These are phyloP conservation scores for Ephialtes manifestator DNA, from an alignment of 2,888 invertebrate species.

Conservation along the genomic window DNA sequence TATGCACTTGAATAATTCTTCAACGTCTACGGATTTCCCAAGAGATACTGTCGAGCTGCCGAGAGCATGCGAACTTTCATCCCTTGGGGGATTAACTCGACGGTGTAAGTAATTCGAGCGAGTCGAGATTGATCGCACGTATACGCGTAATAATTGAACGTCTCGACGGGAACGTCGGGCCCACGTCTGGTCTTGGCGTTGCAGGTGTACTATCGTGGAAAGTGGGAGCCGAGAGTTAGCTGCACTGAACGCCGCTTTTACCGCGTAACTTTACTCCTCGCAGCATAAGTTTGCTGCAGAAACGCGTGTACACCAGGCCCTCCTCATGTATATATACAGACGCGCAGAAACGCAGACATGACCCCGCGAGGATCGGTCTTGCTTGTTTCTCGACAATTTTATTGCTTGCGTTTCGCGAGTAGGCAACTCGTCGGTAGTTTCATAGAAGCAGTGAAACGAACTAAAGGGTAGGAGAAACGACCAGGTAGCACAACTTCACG, in stretches of 20 bases:
- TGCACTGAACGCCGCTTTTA: slow-evolving; percentile 15
- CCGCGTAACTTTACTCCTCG: slow-evolving; percentile 24
- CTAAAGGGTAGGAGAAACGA: neutral
- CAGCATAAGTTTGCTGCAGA: neutral
- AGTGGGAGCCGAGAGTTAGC: neutral
- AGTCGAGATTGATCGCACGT: slow-evolving; percentile 75
- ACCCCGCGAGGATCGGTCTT: neutral
- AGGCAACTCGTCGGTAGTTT: neutral
- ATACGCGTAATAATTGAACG: slow-evolving; percentile 76
- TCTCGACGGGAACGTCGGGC: slow-evolving; percentile 37
- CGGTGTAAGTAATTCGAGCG: slow-evolving; percentile 77
- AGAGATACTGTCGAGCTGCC: slow-evolving; percentile 51
- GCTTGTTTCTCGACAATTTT: slow-evolving; percentile 20
- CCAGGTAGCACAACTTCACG: neutral
- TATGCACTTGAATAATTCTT: slow-evolving; percentile 74
- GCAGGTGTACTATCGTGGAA: slow-evolving; percentile 13
- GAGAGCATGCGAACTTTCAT: slow-evolving; percentile 66
- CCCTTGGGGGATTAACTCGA: slow-evolving; percentile 59
- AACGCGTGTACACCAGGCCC: neutral
- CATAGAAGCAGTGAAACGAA: slow-evolving; percentile 12
- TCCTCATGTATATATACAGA: neutral
- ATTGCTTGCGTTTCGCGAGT: slow-evolving; percentile 8
- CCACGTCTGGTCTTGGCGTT: slow-evolving; percentile 16
- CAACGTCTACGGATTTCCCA: slow-evolving; percentile 76
- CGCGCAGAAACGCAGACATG: neutral